Conservation (phyloP, 2,888 invertebrate species). For the Malachius bipustulatus region DNA sequence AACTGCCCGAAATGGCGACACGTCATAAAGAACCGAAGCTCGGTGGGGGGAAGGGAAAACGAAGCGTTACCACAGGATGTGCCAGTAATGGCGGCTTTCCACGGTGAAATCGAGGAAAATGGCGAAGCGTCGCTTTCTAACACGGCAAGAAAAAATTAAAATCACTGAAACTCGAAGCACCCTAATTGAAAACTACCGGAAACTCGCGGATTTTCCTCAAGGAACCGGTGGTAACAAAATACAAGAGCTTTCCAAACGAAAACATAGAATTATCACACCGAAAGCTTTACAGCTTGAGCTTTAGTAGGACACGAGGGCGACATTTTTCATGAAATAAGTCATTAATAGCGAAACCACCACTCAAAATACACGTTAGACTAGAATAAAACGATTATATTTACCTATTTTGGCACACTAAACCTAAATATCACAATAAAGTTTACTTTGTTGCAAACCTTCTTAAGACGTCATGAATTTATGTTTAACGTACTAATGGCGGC, state of each 20-base stretch:
- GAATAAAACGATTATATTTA: conserved; percentile 24
- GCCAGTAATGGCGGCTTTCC: conserved; percentile 39
- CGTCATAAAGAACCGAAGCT: conserved; percentile 21
- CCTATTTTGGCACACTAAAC: conserved; percentile 40
- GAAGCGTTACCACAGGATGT: conserved; percentile 26
- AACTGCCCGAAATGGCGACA: conserved; percentile 21
- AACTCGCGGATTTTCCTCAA: conserved; percentile 16
- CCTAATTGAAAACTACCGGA: too few species aligned
- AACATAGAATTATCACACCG: too few species aligned
- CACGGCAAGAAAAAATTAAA: too few species aligned
- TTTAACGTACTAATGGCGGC: conserved; percentile 32
- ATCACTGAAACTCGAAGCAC: too few species aligned
- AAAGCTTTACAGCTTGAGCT: too few species aligned
- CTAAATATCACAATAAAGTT: conserved; percentile 38
- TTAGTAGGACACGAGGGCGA: too few species aligned
- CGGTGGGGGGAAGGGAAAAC: conserved; percentile 31
- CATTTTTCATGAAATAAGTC: too few species aligned
- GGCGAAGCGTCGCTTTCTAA: conserved; percentile 31
- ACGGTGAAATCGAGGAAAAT: conserved; percentile 33
- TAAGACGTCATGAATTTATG: conserved; percentile 33
- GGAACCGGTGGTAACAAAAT: not conserved
- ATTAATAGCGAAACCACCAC: conserved; percentile 8
- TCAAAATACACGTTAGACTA: conserved; percentile 7
- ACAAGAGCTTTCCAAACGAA: conserved; percentile 6
- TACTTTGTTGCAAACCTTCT: conserved; percentile 32